These are phyloP conservation scores for Heliconius cydno DNA, from an alignment of 2,888 invertebrate genomes.

Conservation along the genomic window DNA sequence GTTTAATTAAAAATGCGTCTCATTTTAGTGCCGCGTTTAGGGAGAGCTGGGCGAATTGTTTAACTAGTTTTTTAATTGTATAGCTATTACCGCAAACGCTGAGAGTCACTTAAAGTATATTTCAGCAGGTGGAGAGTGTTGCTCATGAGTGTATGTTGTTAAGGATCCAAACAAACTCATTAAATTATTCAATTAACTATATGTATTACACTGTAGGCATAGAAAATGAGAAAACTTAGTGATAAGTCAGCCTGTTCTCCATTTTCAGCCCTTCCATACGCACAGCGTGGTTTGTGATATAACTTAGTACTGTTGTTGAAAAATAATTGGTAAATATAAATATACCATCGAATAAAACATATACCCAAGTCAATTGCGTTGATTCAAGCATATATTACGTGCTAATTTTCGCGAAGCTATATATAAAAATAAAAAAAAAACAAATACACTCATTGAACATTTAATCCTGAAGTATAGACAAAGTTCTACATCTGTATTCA, in stretches of 20 bases:
- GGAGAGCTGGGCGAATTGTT: constrained; percentile 59
- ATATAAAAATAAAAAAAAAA: not conserved
- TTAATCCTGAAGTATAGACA: constrained; percentile 26
- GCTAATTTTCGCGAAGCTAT: not conserved
- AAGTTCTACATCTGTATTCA: constrained; percentile 25
- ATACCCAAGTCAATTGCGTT: not conserved
- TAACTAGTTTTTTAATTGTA: constrained; percentile 55
- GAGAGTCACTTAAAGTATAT: constrained; percentile 43
- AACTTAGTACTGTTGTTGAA: not conserved
- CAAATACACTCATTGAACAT: constrained; percentile 16
- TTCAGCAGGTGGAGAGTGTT: constrained; percentile 31
- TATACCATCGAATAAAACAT: not conserved
- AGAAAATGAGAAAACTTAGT: not conserved
- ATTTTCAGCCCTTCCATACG: not conserved
- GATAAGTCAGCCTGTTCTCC: too few species aligned
- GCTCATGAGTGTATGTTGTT: not conserved
- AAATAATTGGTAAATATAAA: not conserved
- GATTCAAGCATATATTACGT: not conserved
- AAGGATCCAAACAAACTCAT: constrained; percentile 10
- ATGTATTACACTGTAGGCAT: not conserved
- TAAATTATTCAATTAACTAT: not conserved
- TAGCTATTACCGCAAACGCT: constrained; percentile 48
- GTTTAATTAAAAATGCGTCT: constrained; percentile 82
- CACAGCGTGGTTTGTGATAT: too few species aligned
- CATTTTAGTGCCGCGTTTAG: constrained; percentile 69